Evolutionary conservation across 2,888 invertebrate species (phyloP).

Genomic region (Nesidiocoris tenuis): DNA sequence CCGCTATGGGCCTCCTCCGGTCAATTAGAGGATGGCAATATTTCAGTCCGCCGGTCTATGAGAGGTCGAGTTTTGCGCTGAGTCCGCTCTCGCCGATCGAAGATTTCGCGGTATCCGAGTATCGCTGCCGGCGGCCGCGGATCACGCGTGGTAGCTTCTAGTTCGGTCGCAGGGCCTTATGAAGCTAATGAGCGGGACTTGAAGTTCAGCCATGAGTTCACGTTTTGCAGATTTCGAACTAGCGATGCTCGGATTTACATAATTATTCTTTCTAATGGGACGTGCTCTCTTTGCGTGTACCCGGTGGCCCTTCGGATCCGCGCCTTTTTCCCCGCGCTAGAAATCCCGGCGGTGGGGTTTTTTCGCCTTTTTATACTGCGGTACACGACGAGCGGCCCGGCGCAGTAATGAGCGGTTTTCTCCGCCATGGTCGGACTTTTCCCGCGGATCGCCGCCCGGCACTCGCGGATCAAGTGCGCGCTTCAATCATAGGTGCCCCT

Average conservation of each 20-base stretch:
- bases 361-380: neutral
- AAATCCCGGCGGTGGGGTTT: neutral
- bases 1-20: too few relatives aligned
- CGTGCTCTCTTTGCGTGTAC: constrained; percentile 32
- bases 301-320: constrained; percentile 12
- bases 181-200: constrained; percentile 32
- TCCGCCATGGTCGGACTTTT: neutral
- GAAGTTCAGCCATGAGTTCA: constrained; percentile 14
- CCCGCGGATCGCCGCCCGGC: neutral
- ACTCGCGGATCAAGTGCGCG: neutral
- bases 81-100: constrained; percentile 9
- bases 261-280: constrained; percentile 38
- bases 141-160: constrained; percentile 11
- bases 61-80: constrained; percentile 8
- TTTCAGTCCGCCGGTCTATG: neutral
- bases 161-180: constrained; percentile 8
- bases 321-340: neutral
- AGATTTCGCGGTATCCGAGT: constrained; percentile 22
- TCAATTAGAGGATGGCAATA: neutral
- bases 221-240: constrained; percentile 32
- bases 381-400: neutral
- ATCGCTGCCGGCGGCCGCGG: neutral
- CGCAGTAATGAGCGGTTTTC: neutral
- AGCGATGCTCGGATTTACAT: constrained; percentile 30
- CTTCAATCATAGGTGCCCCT: neutral